phyloP scores from a whole-genome alignment of 2,113 vertebrate genomes.

The Serilophus lunatus region DNA sequence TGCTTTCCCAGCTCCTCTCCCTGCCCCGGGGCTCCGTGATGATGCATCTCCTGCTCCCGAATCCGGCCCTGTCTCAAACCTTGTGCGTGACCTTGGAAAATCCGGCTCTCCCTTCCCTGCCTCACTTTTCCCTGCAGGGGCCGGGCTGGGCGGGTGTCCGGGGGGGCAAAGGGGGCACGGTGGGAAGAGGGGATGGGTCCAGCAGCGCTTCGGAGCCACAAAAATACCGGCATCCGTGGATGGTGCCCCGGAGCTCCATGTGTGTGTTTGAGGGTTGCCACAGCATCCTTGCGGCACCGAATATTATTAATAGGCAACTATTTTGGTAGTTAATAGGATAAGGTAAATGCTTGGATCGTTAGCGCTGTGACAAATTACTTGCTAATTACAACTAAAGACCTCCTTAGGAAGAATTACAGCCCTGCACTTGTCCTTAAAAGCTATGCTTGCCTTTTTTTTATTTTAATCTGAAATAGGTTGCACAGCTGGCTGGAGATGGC shows the following conservation, averaged over 20 bases:
- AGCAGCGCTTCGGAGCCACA: not conserved
- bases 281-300: not conserved
- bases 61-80: not conserved
- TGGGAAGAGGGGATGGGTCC: not conserved
- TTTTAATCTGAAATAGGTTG: not conserved
- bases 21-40: fast-evolving
- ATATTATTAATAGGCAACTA: conserved; percentile 31
- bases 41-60: not conserved
- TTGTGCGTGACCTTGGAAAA: conserved; percentile 49
- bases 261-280: not conserved
- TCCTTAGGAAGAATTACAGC: conserved; percentile 26
- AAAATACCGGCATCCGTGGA: fast-evolving
- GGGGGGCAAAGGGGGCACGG: not conserved
- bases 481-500: not conserved
- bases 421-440: not conserved
- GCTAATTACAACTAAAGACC: conserved; percentile 36
- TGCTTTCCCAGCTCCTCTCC: not conserved
- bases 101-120: not conserved
- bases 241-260: not conserved
- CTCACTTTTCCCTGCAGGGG: not conserved
- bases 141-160: not conserved
- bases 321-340: conserved; percentile 27
- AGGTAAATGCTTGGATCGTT: not conserved
- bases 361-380: conserved; percentile 9
- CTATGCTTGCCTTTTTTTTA: not conserved